Percentiles rank a stretch among this genome's conserved stretches.
phyloP scores from a whole-genome alignment of 2,113 vertebrate species.

The Engystomops pustulosus region DNA sequence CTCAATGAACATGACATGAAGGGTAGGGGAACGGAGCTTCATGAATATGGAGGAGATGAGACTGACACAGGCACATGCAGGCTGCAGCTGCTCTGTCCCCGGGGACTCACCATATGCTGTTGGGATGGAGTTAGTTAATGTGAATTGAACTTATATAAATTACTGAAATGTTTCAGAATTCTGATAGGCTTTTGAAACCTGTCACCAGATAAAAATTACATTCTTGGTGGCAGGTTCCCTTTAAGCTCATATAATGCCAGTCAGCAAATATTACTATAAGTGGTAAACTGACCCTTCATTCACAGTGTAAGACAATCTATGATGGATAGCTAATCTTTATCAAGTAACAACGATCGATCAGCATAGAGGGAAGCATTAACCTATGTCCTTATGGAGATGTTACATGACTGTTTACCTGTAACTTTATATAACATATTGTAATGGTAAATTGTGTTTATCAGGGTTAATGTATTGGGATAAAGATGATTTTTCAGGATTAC shows the following conservation, averaged over 20 bases:
- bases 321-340: not conserved
- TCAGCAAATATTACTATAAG: conserved; percentile 31
- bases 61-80: too few species aligned
- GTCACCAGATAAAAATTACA: too few species aligned
- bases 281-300: not conserved
- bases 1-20: too few species aligned
- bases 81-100: too few species aligned
- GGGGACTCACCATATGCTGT: too few species aligned
- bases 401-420: not conserved
- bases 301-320: not conserved
- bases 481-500: not conserved
- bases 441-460: not conserved
- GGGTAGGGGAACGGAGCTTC: too few species aligned
- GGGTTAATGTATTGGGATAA: not conserved
- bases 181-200: too few species aligned
- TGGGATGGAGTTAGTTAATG: too few species aligned
- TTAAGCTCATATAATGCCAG: not conserved
- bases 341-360: conserved; percentile 6
- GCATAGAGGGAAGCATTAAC: not conserved
- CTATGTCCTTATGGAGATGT: not conserved
- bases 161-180: too few species aligned
- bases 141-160: too few species aligned
- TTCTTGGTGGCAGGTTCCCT: too few species aligned
- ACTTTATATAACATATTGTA: not conserved
- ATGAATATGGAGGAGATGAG: too few species aligned